Evolutionary conservation across 2,888 invertebrate genomes (phyloP), one percentile per base, ranked within the genome.

Genomic region (Ramazzottius varieornatus): DNA sequence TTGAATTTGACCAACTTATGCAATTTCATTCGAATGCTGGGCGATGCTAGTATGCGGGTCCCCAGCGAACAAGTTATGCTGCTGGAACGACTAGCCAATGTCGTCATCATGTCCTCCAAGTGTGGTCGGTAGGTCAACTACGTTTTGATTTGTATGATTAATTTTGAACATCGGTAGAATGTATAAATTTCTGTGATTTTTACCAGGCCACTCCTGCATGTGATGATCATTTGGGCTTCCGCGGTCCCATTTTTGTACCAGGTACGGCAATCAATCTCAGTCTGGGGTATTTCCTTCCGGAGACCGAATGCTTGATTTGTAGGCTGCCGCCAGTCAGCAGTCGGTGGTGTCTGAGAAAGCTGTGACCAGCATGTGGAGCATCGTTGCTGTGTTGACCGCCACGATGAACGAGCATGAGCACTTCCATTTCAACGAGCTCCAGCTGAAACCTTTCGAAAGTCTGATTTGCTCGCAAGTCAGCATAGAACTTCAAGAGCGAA

Each of bases 381-480:
- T 54, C 16, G 54, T 54, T 24, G 13, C 54, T 24, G 29, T 24
- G 20, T 24, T 54, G 54, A 54, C 54, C 4, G 8, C 54, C 4
- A 24, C 54, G 4, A 8, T 54, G 29, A n/a, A 8, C 16, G 54
- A 54, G 24, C 8, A 54, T 29, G 16, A 13, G 54, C 54, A 54
- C 29, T 54, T 54, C 24, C 54, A 54, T 24, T 54, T 54, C 29
- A 54, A 54, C 29, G 54, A 54, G 29, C 54, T 54, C 4, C 54
- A 54, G 54, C 29, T 54, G 54, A 54, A 54, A 54, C 54, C 54
- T 8, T 54, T 24, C 29, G 54, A 54, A 54, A 54, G 54, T 29
- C 24, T 54, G 24, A 29, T 54, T 8, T 54, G 54, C 29, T 24
- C 54, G 54, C 54, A 54, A 54, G 54, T 54, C n/a, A n/a, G 20